Evolutionary conservation across 1,140 invertebrate species (phyloP).

Genomic region (Hyphantria cunea): DNA sequence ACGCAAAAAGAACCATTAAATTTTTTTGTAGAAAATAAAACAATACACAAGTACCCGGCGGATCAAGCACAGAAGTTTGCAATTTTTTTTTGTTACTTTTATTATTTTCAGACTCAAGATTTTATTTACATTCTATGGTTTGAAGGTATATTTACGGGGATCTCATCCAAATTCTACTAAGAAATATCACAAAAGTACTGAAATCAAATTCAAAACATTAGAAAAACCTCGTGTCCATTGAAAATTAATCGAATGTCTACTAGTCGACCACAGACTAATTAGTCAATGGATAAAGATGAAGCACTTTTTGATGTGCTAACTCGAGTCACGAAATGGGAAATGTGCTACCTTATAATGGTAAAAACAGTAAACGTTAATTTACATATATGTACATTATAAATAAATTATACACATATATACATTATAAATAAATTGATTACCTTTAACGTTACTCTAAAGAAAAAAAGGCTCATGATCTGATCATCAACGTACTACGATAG

Average conservation of each 20-base stretch:
- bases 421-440: too few species aligned
- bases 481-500: too few species aligned
- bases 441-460: too few species aligned
- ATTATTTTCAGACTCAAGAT: neutral
- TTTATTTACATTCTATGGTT: too few species aligned
- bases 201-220: slow-evolving; percentile 53
- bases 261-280: slow-evolving; percentile 26
- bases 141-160: slow-evolving; percentile 9
- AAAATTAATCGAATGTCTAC: slow-evolving; percentile 35
- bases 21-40: slow-evolving; percentile 8
- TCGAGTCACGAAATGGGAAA: too few species aligned
- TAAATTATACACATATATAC: too few species aligned
- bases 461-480: too few species aligned
- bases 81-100: too few species aligned
- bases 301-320: too few species aligned
- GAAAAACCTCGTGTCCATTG: slow-evolving; percentile 56
- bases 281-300: neutral
- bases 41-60: slow-evolving; percentile 23
- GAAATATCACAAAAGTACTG: slow-evolving; percentile 15
- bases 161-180: slow-evolving; percentile 18
- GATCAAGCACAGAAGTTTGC: slow-evolving; percentile 18
- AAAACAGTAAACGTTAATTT: too few species aligned
- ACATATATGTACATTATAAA: too few species aligned
- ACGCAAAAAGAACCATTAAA: neutral
- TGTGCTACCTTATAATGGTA: too few species aligned